Conservation (phyloP, 2,888 invertebrate genomes). For the Odontothrips loti region DNA sequence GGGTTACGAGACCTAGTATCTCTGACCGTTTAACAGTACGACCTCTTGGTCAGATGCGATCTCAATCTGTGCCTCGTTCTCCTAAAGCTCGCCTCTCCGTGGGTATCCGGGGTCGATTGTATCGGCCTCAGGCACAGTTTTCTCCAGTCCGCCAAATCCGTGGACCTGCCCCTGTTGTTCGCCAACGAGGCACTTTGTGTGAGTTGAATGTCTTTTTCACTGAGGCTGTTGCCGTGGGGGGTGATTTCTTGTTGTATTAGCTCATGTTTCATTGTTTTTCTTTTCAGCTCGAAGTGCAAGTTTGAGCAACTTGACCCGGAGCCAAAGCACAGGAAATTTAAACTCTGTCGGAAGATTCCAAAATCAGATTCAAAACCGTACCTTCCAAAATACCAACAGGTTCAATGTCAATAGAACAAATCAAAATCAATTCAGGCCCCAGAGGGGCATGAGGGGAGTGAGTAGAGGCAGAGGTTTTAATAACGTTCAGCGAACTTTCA, state of each 20-base stretch:
- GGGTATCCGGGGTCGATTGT: neutral
- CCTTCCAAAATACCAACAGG: neutral
- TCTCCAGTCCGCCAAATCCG: neutral
- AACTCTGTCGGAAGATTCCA: neutral
- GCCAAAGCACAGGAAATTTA: slow-evolving; percentile 34
- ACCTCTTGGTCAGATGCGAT: neutral
- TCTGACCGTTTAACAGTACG: neutral
- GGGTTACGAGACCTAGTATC: neutral
- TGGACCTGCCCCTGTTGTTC: neutral
- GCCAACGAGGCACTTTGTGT: slow-evolving; percentile 31
- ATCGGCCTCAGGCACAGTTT: neutral
- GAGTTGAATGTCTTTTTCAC: neutral
- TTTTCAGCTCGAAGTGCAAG: slow-evolving; percentile 35
- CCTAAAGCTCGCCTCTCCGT: neutral
- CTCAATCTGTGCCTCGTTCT: neutral
- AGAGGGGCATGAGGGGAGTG: neutral
- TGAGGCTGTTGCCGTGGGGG: neutral
- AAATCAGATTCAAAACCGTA: slow-evolving; percentile 1
- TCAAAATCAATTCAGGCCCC: neutral
- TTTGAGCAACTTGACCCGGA: slow-evolving; percentile 35
- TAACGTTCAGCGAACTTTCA: neutral
- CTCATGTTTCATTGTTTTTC: neutral
- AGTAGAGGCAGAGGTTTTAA: neutral
- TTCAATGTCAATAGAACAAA: neutral
- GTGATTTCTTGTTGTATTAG: neutral